Evolutionary conservation across 2,797 vertebrate genomes (phyloP), one percentile per base, ranked within the genome.

Genomic region (Bovichtus variegatus): DNA sequence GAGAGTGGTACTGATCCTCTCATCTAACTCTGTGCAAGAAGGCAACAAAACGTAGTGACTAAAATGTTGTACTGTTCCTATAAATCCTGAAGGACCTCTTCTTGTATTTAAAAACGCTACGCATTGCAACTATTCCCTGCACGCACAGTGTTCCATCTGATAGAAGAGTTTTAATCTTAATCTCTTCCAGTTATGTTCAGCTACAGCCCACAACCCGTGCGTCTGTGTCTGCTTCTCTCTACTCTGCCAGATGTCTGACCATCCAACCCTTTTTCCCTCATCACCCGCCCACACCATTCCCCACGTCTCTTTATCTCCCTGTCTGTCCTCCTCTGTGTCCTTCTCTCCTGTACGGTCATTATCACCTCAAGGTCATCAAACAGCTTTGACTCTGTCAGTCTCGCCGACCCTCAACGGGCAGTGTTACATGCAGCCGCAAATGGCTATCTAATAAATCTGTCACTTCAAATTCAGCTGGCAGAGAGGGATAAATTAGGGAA

Each of bases 371-470:
- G 91, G 90, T 92, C 92, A 93, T 92, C 92, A 83, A 70, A 71
- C 81, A 68, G 90, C 86, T 92, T 81, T 85, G 79, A 83, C 87
- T 92, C 87, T 64, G 89, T 82, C 89, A 72, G 68, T 87, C 84
- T 84, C 57, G 31, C 76, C 47, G 68, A 87, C 84, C 78, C 87
- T 86, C 81, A 40, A 76, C 71, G 76, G 69, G 71, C 88, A 67
- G 73, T 6, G 43, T 70, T 80, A 89, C 89, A 88, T 38, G 74
- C 69, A 57, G 76, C 80, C 3, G 15, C 85, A 87, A 92, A 93
- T 90, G 79, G 83, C 85, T 85, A 87, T 88, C 86, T 91, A 86
- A 91, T 93, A 93, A 90, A 91, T 92, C 88, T 91, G 89, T 92
- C 88, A 90, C 80, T 86, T 91, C 72, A 76, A 78, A 84, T 93